Conservation (phyloP, 2,888 invertebrate genomes). For the Mycalesis mineus region DNA sequence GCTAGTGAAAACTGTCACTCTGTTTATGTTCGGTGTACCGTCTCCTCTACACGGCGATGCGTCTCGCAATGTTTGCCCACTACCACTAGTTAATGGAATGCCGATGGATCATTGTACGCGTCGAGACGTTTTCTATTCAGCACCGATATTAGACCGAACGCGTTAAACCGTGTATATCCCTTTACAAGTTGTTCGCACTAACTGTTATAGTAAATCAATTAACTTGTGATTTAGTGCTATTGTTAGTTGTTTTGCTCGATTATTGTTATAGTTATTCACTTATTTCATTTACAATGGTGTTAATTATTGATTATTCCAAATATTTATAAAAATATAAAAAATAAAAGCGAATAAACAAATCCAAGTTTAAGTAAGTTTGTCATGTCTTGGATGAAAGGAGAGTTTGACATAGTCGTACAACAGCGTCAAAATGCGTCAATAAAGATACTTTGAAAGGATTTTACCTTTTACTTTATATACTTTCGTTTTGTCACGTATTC, state of each 20-base stretch:
- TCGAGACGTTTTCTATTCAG: conserved; percentile 65
- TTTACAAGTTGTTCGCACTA: conserved; percentile 49
- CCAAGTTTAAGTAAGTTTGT: too few relatives aligned
- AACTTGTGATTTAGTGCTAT: conserved; percentile 26
- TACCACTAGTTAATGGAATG: conserved; percentile 73
- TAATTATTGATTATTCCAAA: background rate
- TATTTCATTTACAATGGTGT: background rate
- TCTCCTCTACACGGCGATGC: conserved; percentile 51
- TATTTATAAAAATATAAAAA: too few relatives aligned
- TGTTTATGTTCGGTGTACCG: conserved; percentile 19
- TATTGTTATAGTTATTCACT: background rate
- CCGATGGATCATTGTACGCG: conserved; percentile 67
- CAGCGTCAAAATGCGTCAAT: too few relatives aligned
- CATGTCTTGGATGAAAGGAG: too few relatives aligned
- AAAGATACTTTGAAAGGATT: too few relatives aligned
- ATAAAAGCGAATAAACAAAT: too few relatives aligned
- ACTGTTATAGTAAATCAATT: conserved; percentile 34
- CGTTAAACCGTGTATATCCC: conserved; percentile 43
- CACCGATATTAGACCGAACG: conserved; percentile 61
- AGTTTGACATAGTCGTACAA: too few relatives aligned
- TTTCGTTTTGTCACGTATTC: too few relatives aligned
- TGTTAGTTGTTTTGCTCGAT: conserved; percentile 5
- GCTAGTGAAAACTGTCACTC: too few relatives aligned
- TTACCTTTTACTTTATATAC: too few relatives aligned
- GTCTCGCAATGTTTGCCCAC: conserved; percentile 63